Evolutionary conservation across 2,113 vertebrate genomes (phyloP).

Genomic region (Lonchura striata): DNA sequence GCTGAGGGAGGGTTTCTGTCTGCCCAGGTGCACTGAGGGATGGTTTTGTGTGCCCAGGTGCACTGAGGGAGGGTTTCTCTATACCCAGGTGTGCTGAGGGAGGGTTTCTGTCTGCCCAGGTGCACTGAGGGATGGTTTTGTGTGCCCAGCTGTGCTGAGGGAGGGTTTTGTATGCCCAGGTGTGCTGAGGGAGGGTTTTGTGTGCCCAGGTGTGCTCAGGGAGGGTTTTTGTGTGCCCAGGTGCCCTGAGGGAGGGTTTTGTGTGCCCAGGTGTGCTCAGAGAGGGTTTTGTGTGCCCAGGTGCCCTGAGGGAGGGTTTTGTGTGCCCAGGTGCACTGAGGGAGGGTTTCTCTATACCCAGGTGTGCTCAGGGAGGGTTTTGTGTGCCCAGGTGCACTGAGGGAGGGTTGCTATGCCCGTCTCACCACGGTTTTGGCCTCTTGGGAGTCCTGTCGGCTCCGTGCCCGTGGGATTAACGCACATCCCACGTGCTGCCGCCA

Average conservation of each 20-base stretch:
- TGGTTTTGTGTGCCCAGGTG: fast-evolving
- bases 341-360: not conserved
- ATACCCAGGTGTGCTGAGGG: too few species aligned
- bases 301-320: fast-evolving
- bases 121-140: too few species aligned
- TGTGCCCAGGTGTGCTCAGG: too few species aligned
- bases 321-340: fast-evolving
- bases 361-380: too few species aligned
- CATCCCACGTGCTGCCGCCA: fast-evolving
- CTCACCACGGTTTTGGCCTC: fast-evolving
- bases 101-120: too few species aligned
- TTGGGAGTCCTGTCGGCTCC: not conserved
- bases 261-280: not conserved
- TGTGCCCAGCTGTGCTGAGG: not conserved
- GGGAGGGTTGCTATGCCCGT: not conserved
- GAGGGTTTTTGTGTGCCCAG: too few species aligned
- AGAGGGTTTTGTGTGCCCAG: too few species aligned
- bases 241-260: too few species aligned
- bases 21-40: too few species aligned
- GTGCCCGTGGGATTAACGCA: fast-evolving
- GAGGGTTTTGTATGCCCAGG: too few species aligned
- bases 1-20: not conserved
- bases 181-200: not conserved
- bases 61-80: not conserved
- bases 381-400: too few species aligned